Evolutionary conservation across 2,797 vertebrate species (phyloP).

Genomic region (Rhabdomys pumilio): DNA sequence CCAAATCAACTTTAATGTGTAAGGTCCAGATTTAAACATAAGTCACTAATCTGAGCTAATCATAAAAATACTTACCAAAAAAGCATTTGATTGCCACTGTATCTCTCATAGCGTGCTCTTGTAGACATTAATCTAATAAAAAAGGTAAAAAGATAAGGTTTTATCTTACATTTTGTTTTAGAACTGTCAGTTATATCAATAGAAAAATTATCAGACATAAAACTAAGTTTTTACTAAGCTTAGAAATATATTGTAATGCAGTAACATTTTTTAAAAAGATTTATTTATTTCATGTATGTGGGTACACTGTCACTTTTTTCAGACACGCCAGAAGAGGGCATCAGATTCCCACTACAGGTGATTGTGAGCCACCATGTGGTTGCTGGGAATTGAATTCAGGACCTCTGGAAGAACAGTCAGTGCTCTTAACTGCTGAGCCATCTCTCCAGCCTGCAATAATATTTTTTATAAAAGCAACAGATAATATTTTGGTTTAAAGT

Average conservation of each 20-base stretch:
- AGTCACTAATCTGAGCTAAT: conserved; percentile 55
- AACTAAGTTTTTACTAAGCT: conserved; percentile 50
- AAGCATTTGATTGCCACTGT: conserved; percentile 96
- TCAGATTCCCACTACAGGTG: too few relatives aligned
- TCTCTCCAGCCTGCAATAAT: neutral
- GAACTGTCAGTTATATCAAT: conserved; percentile 4
- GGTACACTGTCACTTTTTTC: too few relatives aligned
- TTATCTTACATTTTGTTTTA: conserved; percentile 70
- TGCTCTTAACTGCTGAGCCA: too few relatives aligned
- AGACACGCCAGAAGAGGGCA: too few relatives aligned
- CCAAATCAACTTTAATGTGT: conserved; percentile 44
- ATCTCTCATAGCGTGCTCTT: conserved; percentile 95
- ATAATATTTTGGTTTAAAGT: neutral
- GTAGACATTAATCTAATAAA: conserved; percentile 95
- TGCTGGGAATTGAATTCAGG: too few relatives aligned
- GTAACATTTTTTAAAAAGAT: neutral
- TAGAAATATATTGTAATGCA: conserved; percentile 40
- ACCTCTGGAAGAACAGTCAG: too few relatives aligned
- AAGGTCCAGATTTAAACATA: conserved; percentile 30
- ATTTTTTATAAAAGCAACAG: conserved; percentile 23
- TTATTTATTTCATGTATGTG: too few relatives aligned
- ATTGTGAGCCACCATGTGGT: too few relatives aligned
- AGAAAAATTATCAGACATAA: conserved; percentile 25
- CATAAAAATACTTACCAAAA: conserved; percentile 94
- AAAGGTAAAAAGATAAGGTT: conserved; percentile 78